A percentile compares a stretch with the other conserved stretches of the same genome.
phyloP scores from a whole-genome alignment of 2,888 invertebrate species.

The Yponomeuta malinellus region DNA sequence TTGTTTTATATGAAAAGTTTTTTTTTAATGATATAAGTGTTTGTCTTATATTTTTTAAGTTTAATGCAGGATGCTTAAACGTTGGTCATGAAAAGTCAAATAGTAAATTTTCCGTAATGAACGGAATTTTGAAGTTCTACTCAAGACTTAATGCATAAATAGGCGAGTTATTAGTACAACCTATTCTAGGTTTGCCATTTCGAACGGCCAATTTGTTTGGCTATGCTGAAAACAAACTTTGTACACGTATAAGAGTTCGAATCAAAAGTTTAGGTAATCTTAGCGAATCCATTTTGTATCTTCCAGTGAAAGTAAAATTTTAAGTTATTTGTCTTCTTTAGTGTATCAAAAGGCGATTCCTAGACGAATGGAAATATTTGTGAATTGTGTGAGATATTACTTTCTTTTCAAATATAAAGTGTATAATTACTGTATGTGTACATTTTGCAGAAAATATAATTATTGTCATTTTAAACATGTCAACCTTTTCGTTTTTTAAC shows the following conservation, averaged over 20 bases:
- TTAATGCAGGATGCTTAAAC: conserved; percentile 54
- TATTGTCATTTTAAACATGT: conserved; percentile 30
- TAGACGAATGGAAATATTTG: conserved; percentile 26
- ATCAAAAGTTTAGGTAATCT: background rate
- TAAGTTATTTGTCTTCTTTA: conserved; percentile 40
- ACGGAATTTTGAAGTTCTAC: background rate
- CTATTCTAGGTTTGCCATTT: background rate
- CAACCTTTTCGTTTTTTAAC: conserved; percentile 37
- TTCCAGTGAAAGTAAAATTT: conserved; percentile 14
- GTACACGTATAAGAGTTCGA: background rate
- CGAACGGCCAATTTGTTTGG: background rate
- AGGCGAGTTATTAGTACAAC: background rate
- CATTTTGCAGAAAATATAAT: conserved; percentile 55
- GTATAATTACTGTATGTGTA: conserved; percentile 63
- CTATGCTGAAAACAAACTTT: background rate
- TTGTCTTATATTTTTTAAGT: conserved; percentile 60
- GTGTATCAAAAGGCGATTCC: conserved; percentile 36
- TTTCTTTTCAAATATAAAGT: conserved; percentile 49
- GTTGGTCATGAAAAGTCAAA: conserved; percentile 13
- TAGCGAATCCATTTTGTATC: conserved; percentile 10
- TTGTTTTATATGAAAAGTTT: conserved; percentile 49
- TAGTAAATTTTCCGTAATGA: background rate
- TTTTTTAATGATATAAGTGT: conserved; percentile 50
- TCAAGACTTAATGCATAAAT: background rate
- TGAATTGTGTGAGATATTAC: conserved; percentile 32